Evolutionary conservation across 2,113 vertebrate genomes (phyloP), one percentile per base, ranked within the genome.

Genomic region (Sakesphorus luctuosus): DNA sequence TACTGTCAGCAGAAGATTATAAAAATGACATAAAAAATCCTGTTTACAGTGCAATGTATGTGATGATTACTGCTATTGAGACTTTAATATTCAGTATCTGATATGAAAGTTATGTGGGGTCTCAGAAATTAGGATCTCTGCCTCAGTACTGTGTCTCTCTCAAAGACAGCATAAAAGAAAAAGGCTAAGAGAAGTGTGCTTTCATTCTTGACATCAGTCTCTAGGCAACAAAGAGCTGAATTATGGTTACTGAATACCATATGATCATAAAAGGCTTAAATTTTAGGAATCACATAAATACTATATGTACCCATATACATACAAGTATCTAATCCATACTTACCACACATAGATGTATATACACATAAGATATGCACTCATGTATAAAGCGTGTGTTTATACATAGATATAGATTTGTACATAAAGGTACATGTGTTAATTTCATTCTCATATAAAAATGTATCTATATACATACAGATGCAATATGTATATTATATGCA

Each of bases 211-310:
- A 91, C 61, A 95, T 65, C 90, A 85, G 93, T 96, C 31, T 93
- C 95, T 76, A 93, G 66, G 90, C 95, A 96, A 95, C 92, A 91
- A 87, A 91, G n/a, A 79, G 43, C 13, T 76, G 49, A 76, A 93
- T 61, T 94, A 52, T 29, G 49, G 66, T 19, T 33, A 72, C 53
- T 65, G 78, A 94, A 79, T 18, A 87, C 18, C 13, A 28, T 49
- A 49, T 31, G 33, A 74, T 65, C 72, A 89, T 44, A 72, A 87
- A 82, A 72, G 2, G 9, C 36, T 79, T 53, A 28, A 33, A 47
- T 47, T 44, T 73, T 31, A 72, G 6, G 14, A 65, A 73, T 52
- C 44, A 61, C 2, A n/a, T 56, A 68, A 63, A 38, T 75, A 35
- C 4, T 31, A 19, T 7, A 26, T 31, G 18, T 36, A 43, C 17